Base-by-base conservation (phyloP, 2,797 vertebrate species). In the Avahi laniger region DNA sequence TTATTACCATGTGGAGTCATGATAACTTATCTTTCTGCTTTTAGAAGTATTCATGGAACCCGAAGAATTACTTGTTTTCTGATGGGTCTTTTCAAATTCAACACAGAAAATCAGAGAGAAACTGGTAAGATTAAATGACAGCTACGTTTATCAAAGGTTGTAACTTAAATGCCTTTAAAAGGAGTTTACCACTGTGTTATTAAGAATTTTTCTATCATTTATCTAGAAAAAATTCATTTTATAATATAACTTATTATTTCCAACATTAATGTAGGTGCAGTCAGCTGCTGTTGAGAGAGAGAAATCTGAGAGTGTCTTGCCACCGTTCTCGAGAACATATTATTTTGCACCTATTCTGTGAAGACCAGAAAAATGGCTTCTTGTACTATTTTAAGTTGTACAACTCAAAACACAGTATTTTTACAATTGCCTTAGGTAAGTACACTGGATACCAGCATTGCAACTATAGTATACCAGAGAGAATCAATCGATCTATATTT, bases 11-110 rank as follows among this genome's bases (percentile, higher is more conserved):
- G 95, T 95, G 96, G 94, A 86, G 57, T 96, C 94, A 73, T 46
- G 67, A 86, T 93, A 96, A 70, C 11, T 0, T 79, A 59, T 70
- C 92, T 95, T 96, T 97, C 90, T 78, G 94, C 96, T 95, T 97
- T 98, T 96, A 96, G 52, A 96, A 97, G 85, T 81, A 69, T 97
- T 95, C 86, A 78, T 50, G 93, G 97, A 97, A 97, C 93, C 76
- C 93, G 96, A 98, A 95, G 93, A 98, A 98, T 98, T 97, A 95
- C 90, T 86, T 91, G 65, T 98, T 99, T 98, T 98, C 98, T 98
- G 95, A 95, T 54, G 73, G 59, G 75, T 92, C 94, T 98, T 97
- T 87, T 94, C 90, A 97, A 92, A 98, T 93, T 95, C 81, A 96
- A 78, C 46, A 72, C 48, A 92, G 94, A 92, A 94, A 97, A 65